Percentiles rank a stretch among this genome's conserved stretches.
These are phyloP conservation scores for Odocoileus virginianus DNA, from an alignment of 2,113 vertebrate species.

Conservation along the genomic window DNA sequence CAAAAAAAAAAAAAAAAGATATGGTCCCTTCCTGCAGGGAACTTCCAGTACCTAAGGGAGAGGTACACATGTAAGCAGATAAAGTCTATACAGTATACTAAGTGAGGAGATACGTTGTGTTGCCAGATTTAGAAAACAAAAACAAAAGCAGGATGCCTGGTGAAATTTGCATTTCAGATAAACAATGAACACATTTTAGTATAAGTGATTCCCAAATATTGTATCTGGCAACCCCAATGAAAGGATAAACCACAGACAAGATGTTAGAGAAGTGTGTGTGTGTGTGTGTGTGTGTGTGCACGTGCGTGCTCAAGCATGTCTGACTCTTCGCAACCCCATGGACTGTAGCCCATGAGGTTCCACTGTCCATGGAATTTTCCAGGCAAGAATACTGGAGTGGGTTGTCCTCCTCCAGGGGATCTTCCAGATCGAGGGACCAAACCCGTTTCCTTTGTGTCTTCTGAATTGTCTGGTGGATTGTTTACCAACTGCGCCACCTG, in stretches of 20 bases:
- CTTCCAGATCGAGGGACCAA: not conserved
- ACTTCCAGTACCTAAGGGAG: not conserved
- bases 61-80: not conserved
- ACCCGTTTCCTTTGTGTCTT: not conserved
- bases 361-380: not conserved
- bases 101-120: not conserved
- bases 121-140: not conserved
- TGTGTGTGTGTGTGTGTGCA: too few species aligned
- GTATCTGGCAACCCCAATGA: not conserved
- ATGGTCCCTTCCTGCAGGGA: not conserved
- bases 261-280: not conserved
- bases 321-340: not conserved
- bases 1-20: not conserved
- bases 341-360: not conserved
- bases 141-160: not conserved
- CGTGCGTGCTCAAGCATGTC: not conserved
- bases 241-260: not conserved
- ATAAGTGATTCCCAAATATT: not conserved
- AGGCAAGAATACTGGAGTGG: not conserved
- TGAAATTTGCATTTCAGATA: not conserved
- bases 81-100: not conserved
- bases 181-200: not conserved
- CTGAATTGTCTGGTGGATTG: not conserved
- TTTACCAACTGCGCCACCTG: not conserved
- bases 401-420: not conserved